Evolutionary conservation across 23 tunicate genomes (phyloP), one percentile per base, ranked within the genome.

Genomic region (Aplidium turbinatum): DNA sequence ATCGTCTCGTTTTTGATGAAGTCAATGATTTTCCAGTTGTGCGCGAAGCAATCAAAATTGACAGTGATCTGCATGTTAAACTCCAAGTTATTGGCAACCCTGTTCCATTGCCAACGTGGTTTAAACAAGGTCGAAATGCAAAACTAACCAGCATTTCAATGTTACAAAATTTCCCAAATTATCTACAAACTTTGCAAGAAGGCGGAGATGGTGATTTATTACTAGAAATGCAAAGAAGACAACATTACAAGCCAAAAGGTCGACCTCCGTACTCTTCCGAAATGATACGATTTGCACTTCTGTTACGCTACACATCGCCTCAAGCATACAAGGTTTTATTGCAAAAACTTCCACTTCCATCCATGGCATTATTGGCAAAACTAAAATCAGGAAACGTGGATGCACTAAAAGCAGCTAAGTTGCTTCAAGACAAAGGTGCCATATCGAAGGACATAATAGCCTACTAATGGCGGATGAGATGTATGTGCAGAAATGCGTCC

Each of bases 231-330:
- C n/a, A n/a, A n/a, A n/a, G n/a, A n/a, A 16, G 19, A 11, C 61
- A 54, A n/a, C 61, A 25, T 25, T 54, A 9, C 21, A 13, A 36
- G 25, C 50, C 72, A 2, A 65, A 65, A 36, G 72, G 72, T 38
- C 48, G 72, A 7, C 72, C 72, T 35, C 72, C 72, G 38, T 65
- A 65, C 38, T 65, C 72, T 4, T 70, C 58, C 47, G 35, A 47
- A 47, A 22, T 67, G 27, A 20, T 39, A 4, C 76, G 76, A 25
- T 29, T 47, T 70, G 60, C 58, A 24, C 26, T 47, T 22, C 47
- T 70, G 76, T 28, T 70, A 34, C 58, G 76, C 35, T 70, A 70
- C 13, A 70, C 76, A 24, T 70, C 76, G 4, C 16, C 38, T 4
- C 76, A 70, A 47, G 76, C 76, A 2, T 33, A 70, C 28, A 47